Evolutionary conservation across 2,113 vertebrate genomes (phyloP).

Genomic region (Odontesthes bonariensis): DNA sequence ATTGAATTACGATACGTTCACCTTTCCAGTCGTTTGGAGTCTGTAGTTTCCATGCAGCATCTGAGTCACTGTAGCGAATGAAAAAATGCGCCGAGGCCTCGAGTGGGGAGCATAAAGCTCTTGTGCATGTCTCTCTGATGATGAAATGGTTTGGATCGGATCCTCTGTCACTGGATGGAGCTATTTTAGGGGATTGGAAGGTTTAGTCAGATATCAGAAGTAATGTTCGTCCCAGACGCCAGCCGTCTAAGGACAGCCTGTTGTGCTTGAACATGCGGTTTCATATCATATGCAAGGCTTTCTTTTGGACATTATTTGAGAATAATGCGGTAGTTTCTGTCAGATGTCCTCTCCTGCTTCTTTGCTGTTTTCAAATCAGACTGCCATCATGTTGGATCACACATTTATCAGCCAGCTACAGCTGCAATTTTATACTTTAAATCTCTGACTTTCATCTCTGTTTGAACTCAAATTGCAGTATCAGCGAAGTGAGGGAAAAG

Average conservation of each 20-base stretch:
- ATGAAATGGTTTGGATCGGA: conserved; percentile 17
- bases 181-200: conserved; percentile 32
- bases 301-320: conserved; percentile 17
- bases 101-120: not conserved
- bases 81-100: conserved; percentile 7
- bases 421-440: conserved; percentile 63
- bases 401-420: conserved; percentile 63
- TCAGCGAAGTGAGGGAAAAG: conserved; percentile 57
- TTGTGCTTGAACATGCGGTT: conserved; percentile 47
- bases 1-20: conserved; percentile 41
- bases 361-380: conserved; percentile 24
- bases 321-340: conserved; percentile 12
- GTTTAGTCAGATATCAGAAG: conserved; percentile 53
- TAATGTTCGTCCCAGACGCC: conserved; percentile 51
- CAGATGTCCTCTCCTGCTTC: conserved; percentile 29
- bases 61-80: conserved; percentile 11
- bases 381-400: conserved; percentile 44
- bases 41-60: conserved; percentile 9
- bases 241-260: conserved; percentile 32
- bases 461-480: conserved; percentile 66
- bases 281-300: conserved; percentile 26
- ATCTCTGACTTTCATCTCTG: conserved; percentile 70
- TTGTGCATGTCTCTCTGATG: conserved; percentile 18
- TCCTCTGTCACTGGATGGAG: not conserved
- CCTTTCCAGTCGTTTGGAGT: conserved; percentile 16